Evolutionary conservation across 1,140 invertebrate species (phyloP).

Genomic region (Mercenaria mercenaria): DNA sequence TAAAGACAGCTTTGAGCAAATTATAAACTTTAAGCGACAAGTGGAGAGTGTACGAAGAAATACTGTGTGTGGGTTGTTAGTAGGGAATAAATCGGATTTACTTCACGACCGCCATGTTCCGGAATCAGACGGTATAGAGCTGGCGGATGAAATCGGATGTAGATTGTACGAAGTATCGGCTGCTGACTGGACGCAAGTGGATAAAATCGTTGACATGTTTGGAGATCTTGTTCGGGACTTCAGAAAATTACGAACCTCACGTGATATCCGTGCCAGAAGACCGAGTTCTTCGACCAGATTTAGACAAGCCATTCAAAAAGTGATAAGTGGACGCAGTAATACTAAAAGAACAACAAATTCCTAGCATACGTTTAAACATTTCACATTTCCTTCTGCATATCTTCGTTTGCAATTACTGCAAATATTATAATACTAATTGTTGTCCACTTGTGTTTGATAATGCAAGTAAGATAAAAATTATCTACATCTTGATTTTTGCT

Average conservation of each 20-base stretch:
- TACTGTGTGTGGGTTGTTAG: slow-evolving; percentile 89
- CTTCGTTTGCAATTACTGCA: too few species aligned
- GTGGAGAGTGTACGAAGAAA: slow-evolving; percentile 90
- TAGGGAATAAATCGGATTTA: slow-evolving; percentile 97
- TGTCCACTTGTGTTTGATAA: too few species aligned
- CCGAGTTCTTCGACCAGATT: slow-evolving; percentile 80
- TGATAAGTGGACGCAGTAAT: slow-evolving; percentile 78
- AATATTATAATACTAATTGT: too few species aligned
- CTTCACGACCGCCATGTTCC: slow-evolving; percentile 96
- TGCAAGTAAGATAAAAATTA: too few species aligned
- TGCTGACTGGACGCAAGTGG: slow-evolving; percentile 79
- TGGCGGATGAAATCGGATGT: slow-evolving; percentile 92
- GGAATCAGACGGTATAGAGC: slow-evolving; percentile 90
- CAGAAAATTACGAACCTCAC: slow-evolving; percentile 51
- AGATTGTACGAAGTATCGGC: slow-evolving; percentile 94
- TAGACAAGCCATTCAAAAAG: slow-evolving; percentile 82
- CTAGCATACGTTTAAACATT: too few species aligned
- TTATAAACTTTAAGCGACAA: slow-evolving; percentile 93
- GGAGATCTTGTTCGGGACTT: slow-evolving; percentile 73
- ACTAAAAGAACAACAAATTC: slow-evolving; percentile 66
- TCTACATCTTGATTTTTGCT: too few species aligned
- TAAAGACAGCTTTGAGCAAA: slow-evolving; percentile 92
- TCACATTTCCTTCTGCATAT: too few species aligned
- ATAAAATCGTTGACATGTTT: slow-evolving; percentile 74
- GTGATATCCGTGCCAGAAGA: slow-evolving; percentile 72